Base-by-base conservation (phyloP, 2,888 invertebrate genomes). In the Muschampia plurimacula region DNA sequence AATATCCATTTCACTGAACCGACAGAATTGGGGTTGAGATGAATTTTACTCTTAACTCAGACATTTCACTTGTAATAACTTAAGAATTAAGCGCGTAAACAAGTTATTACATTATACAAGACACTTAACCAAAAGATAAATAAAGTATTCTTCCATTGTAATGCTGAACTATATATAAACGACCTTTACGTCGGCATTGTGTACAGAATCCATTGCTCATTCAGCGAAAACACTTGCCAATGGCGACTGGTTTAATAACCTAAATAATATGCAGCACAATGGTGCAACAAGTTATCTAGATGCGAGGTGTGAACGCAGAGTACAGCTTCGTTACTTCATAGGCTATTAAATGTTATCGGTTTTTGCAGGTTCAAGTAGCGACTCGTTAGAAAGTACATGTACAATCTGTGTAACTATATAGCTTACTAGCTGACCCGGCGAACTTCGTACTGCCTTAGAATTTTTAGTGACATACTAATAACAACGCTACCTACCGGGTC, bases 241-340 rank as follows among this genome's bases (percentile, higher is more conserved):
- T 52, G 57, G 22, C 5, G 12, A 57, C 52, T 41, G 49, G 69
- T 69, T 39, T 69, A 52, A 63, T 69, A 69, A 69, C 69, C 62
- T 63, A 41, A 62, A 69, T 69, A 62, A 22, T 2, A 10, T 55
- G 44, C n/a, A 15, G 5, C 15, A 64, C 44, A 22, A 64, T 64
- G 44, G 44, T 44, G 63, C 44, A 64, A 64, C 22, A 41, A 15
- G 15, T 44, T 13, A 13, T 62, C 41, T 62, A 15, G 63, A 63
- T 63, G 22, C 9, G 55, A 55, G 10, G 22, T 55, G 22, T 55
- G 7, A 55, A 22, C 46, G 12, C 46, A 46, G 22, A 63, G 63
- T 44, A 44, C 12, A 36, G 63, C 10, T 12, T 64, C 12, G 22
- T 62, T 62, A 8, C 62, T 63, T 28, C 10, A 46, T 7, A 8